Evolutionary conservation across 2,797 vertebrate species (phyloP).

Genomic region (Gambusia yucatana): DNA sequence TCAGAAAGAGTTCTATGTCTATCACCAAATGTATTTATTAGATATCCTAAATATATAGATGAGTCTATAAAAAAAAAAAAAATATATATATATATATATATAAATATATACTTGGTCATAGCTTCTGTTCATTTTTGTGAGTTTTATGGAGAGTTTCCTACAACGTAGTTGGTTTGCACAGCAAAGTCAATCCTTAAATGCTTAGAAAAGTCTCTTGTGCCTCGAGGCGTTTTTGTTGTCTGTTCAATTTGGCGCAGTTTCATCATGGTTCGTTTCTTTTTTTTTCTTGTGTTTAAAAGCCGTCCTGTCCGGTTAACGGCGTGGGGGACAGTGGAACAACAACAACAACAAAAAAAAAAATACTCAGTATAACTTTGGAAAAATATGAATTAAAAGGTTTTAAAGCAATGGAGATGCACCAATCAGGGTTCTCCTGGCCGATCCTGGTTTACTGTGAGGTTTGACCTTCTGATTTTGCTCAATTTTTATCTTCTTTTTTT

Average conservation of each 20-base stretch:
- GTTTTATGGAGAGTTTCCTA: slow-evolving; percentile 70
- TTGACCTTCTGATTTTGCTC: neutral
- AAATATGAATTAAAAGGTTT: slow-evolving; percentile 42
- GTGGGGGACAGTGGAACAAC: slow-evolving; percentile 27
- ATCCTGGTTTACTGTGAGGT: neutral
- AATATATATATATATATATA: too few species aligned
- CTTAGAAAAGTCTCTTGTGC: slow-evolving; percentile 75
- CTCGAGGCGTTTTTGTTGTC: slow-evolving; percentile 70
- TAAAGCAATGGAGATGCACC: slow-evolving; percentile 45
- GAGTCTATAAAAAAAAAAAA: slow-evolving; percentile 59
- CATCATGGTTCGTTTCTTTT: slow-evolving; percentile 46
- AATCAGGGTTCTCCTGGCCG: neutral
- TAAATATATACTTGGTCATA: slow-evolving; percentile 76
- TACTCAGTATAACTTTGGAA: slow-evolving; percentile 40
- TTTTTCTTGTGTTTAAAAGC: slow-evolving; percentile 41
- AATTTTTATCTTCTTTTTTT: neutral
- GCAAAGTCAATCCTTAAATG: slow-evolving; percentile 63
- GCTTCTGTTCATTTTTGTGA: slow-evolving; percentile 77
- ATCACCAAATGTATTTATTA: slow-evolving; percentile 85
- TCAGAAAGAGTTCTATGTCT: slow-evolving; percentile 79
- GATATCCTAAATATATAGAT: slow-evolving; percentile 80
- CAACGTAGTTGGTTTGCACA: slow-evolving; percentile 80
- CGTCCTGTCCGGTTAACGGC: slow-evolving; percentile 22
- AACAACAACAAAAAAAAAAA: slow-evolving; percentile 14
- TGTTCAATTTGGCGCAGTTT: slow-evolving; percentile 61